Percentiles rank a stretch among this genome's conserved stretches.
Evolutionary conservation across 2,888 invertebrate genomes (phyloP).

Genomic region (Entomobrya multifasciata): DNA sequence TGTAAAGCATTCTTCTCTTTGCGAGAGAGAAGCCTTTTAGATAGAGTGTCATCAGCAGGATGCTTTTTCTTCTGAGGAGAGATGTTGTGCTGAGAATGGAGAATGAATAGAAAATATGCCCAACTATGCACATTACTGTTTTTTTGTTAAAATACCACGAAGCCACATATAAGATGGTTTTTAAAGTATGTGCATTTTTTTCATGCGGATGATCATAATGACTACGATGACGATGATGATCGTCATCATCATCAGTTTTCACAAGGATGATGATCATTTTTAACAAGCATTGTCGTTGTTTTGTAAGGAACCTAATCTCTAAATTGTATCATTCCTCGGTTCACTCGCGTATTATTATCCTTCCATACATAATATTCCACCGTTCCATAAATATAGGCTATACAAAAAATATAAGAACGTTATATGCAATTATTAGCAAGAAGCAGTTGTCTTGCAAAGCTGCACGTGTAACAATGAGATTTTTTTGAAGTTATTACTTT

Average conservation of each 20-base stretch:
- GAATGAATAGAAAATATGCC: slow-evolving; percentile 23
- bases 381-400: neutral
- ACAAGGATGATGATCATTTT: neutral
- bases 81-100: neutral
- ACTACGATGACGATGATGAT: neutral
- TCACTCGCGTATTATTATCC: neutral
- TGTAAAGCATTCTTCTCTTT: neutral
- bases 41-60: slow-evolving; percentile 6
- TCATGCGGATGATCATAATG: neutral
- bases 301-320: neutral
- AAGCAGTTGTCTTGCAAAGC: neutral
- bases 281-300: slow-evolving; percentile 32
- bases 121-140: neutral
- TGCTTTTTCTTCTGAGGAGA: neutral
- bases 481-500: neutral
- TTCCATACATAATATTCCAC: neutral
- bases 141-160: slow-evolving; percentile 26
- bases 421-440: slow-evolving; percentile 45
- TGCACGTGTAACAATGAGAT: slow-evolving; percentile 36
- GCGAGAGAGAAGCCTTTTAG: too few species aligned
- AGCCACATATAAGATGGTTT: slow-evolving; percentile 8
- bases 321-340: slow-evolving; percentile 42
- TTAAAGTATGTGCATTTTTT: slow-evolving; percentile 41
- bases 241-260: neutral
- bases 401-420: too few species aligned